These are phyloP conservation scores for Turritopsis dohrnii DNA, from an alignment of 30 jellyfish, hydroid and myxozoan species.

Conservation along the genomic window DNA sequence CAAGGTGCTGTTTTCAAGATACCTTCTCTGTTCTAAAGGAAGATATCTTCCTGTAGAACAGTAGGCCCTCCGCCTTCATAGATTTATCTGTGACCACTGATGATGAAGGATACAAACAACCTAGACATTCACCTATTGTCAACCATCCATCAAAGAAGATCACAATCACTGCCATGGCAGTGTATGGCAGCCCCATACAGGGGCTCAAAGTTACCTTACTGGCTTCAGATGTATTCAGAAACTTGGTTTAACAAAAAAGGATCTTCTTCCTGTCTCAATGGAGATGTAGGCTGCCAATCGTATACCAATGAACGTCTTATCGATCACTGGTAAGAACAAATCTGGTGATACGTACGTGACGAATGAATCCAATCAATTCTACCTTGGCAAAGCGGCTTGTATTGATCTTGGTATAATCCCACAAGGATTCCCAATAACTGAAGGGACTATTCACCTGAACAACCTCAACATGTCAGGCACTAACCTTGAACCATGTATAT, in stretches of 20 bases:
- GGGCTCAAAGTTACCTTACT: neutral
- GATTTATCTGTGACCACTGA: neutral
- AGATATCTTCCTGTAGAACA: no score
- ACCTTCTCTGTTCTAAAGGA: neutral
- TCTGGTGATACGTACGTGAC: neutral
- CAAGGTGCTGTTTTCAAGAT: no score
- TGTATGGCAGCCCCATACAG: no score
- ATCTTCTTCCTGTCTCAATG: slow-evolving; percentile 3
- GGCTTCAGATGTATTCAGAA: neutral
- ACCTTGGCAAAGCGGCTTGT: neutral
- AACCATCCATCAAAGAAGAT: neutral
- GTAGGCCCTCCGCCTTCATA: slow-evolving; percentile 14
- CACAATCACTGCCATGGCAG: neutral
- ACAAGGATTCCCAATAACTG: neutral
- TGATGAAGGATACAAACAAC: neutral
- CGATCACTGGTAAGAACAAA: neutral
- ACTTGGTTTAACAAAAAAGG: neutral
- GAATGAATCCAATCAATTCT: neutral
- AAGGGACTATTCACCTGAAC: neutral
- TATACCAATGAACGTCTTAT: neutral
- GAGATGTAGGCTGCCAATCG: neutral
- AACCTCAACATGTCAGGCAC: neutral
- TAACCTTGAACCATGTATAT: neutral
- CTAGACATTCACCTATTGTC: neutral
- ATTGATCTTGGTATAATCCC: neutral